These are phyloP conservation scores for Acanthopleura granulata DNA, from an alignment of 2,888 invertebrate genomes.

Conservation along the genomic window DNA sequence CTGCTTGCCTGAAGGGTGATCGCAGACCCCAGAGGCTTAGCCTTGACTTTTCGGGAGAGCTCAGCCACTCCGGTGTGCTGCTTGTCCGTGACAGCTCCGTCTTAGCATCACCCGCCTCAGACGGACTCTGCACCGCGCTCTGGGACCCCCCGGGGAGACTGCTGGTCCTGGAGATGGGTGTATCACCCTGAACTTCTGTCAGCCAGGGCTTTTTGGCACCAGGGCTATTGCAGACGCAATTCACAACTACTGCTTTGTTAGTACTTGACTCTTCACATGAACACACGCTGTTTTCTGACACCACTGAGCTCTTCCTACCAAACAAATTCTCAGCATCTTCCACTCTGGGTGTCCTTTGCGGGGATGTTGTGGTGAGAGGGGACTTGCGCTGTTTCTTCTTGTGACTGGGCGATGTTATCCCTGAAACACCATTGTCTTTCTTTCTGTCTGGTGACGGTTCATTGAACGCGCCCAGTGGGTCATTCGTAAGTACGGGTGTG, in stretches of 20 bases:
- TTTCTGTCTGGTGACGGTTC: slow-evolving; percentile 1
- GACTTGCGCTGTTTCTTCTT: too few relatives aligned
- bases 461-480: slow-evolving; percentile 86
- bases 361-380: background rate
- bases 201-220: background rate
- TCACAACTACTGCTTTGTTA: background rate
- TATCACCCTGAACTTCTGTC: background rate
- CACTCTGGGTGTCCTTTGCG: background rate
- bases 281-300: background rate
- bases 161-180: background rate
- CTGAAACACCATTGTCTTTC: background rate
- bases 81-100: slow-evolving; percentile 49
- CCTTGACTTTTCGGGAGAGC: slow-evolving; percentile 25
- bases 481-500: slow-evolving; percentile 90
- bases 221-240: background rate
- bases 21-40: background rate
- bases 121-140: slow-evolving; percentile 17
- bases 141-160: slow-evolving; percentile 12
- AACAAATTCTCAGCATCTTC: background rate
- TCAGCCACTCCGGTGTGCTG: slow-evolving; percentile 49
- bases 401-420: background rate
- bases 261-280: slow-evolving; percentile 7
- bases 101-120: slow-evolving; percentile 39
- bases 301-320: background rate
- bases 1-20: slow-evolving; percentile 12